Conservation (phyloP, 2,113 vertebrate genomes). For the Larimichthys crocea region DNA sequence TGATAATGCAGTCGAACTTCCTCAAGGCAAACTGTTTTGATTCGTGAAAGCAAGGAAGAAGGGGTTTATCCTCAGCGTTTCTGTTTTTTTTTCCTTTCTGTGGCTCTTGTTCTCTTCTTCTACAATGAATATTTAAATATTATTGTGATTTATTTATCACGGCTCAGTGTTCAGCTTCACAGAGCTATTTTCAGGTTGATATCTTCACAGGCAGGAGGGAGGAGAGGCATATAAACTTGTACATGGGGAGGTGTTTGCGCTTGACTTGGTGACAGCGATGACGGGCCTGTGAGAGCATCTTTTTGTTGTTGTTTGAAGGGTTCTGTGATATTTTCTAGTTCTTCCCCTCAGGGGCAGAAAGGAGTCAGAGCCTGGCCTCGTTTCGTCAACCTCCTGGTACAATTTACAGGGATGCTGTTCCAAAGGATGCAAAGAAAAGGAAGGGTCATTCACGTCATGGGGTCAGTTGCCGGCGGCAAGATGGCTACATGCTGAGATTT, state of each 20-base stretch:
- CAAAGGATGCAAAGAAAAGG: slow-evolving; percentile 3
- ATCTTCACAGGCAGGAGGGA: slow-evolving; percentile 43
- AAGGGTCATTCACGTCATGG: slow-evolving; percentile 47
- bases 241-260: slow-evolving; percentile 56
- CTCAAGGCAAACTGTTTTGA: slow-evolving; percentile 69
- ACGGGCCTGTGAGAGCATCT: slow-evolving; percentile 43
- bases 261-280: slow-evolving; percentile 52
- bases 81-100: slow-evolving; percentile 1
- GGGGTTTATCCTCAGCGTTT: slow-evolving; percentile 48
- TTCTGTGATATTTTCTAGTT: slow-evolving; percentile 69
- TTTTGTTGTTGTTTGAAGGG: slow-evolving; percentile 68
- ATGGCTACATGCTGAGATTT: slow-evolving; percentile 55
- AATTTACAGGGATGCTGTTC: slow-evolving; percentile 35
- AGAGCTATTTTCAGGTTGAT: slow-evolving; percentile 72
- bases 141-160: slow-evolving; percentile 70
- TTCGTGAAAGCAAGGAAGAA: slow-evolving; percentile 51
- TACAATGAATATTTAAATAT: slow-evolving; percentile 72
- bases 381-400: slow-evolving; percentile 49
- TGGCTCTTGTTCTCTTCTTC: slow-evolving; percentile 32
- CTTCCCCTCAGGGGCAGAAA: slow-evolving; percentile 23
- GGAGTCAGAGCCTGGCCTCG: slow-evolving; percentile 41
- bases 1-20: slow-evolving; percentile 60
- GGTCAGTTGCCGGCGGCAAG: slow-evolving; percentile 56
- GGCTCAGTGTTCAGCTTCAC: slow-evolving; percentile 47
- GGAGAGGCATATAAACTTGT: slow-evolving; percentile 17